Percentiles rank a stretch among this genome's conserved stretches.
Evolutionary conservation across 2,113 vertebrate genomes (phyloP).

Genomic region (Colius striatus): DNA sequence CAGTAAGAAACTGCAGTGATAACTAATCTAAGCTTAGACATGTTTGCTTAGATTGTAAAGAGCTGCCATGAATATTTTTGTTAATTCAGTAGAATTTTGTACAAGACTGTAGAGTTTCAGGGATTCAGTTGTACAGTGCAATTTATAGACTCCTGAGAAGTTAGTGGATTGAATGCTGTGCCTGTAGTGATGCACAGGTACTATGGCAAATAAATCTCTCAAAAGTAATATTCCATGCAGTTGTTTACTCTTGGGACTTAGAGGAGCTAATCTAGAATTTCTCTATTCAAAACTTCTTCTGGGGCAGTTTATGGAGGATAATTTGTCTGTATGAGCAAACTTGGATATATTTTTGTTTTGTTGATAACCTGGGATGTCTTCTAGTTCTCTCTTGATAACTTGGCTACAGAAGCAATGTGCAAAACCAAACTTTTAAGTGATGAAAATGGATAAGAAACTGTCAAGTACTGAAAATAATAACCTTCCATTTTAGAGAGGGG

Average conservation of each 20-base stretch:
- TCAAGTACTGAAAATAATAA: neutral
- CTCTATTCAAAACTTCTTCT: neutral
- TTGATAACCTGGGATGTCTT: neutral
- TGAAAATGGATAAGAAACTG: neutral
- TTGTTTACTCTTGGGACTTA: neutral
- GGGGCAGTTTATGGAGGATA: neutral
- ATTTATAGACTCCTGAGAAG: conserved; percentile 40
- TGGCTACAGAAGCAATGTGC: neutral
- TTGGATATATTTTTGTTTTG: neutral
- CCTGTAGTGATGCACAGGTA: neutral
- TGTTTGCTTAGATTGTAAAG: neutral
- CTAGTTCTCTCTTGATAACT: neutral
- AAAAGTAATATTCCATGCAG: neutral
- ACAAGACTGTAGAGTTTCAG: neutral
- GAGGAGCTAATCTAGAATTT: neutral
- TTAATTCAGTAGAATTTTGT: neutral
- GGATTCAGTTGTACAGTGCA: neutral
- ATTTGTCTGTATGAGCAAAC: neutral
- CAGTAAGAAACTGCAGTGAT: neutral
- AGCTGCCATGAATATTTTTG: conserved; percentile 37
- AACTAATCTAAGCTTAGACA: neutral
- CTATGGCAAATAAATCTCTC: neutral
- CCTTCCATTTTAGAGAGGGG: neutral
- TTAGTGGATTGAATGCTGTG: neutral
- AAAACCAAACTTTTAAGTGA: neutral